Conservation (phyloP, 2,113 vertebrate species). For the Nicator chloris region DNA sequence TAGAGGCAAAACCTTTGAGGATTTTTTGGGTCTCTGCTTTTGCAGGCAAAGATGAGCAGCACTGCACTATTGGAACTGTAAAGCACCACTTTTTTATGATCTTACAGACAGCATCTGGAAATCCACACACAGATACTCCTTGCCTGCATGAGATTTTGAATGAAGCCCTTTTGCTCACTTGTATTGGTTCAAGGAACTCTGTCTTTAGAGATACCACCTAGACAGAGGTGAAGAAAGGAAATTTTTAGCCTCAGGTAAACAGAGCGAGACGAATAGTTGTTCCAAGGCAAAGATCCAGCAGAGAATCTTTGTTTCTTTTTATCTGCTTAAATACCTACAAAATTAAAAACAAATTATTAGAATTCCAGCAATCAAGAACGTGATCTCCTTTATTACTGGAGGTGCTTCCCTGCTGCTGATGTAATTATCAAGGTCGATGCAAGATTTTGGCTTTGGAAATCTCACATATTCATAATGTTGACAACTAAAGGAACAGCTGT, state of each 20-base stretch:
- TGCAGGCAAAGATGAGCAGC: not conserved
- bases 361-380: slow-evolving; percentile 41
- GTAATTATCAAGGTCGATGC: not conserved
- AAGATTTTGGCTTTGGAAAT: not conserved
- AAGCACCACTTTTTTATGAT: not conserved
- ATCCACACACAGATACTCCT: not conserved
- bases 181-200: not conserved
- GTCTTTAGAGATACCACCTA: slow-evolving; percentile 18
- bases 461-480: not conserved
- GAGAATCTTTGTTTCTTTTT: slow-evolving; percentile 53
- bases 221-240: slow-evolving; percentile 42
- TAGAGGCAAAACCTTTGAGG: not conserved
- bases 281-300: slow-evolving; percentile 32
- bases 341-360: slow-evolving; percentile 47
- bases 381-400: slow-evolving; percentile 8
- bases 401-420: not conserved
- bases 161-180: not conserved
- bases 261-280: not conserved
- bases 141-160: not conserved
- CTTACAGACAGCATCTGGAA: not conserved
- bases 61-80: not conserved
- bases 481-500: not conserved
- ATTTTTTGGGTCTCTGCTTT: not conserved
- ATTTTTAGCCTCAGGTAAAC: slow-evolving; percentile 12
- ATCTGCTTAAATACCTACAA: slow-evolving; percentile 38